Base-by-base conservation (phyloP, 1,140 invertebrate genomes). In the Zaprionus gabonicus region DNA sequence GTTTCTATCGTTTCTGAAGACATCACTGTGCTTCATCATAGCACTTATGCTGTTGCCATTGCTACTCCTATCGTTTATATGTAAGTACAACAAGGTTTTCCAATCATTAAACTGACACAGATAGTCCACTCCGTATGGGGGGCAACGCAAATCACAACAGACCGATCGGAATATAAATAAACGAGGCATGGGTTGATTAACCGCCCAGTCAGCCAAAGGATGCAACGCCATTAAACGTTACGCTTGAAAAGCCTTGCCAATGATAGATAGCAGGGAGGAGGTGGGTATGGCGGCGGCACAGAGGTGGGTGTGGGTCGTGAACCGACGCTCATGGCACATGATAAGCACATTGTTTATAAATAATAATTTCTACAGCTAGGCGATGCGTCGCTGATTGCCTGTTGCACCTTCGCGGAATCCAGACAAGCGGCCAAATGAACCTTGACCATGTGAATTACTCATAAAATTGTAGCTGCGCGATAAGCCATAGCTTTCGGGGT, bases 361-460 rank as follows among this genome's bases (percentile, higher is more conserved):
- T 87, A 84, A 84, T 76, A 80, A 65, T 10, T 55, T 55, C 17
- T 59, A 69, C 46, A 12, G 44, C 27, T 28, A 5, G 6, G 28
- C 53, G 55, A 64, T 58, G 67, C 73, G 34, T 58, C 59, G 68
- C 73, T 58, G 73, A 80, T 80, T 86, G 84, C 81, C 84, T 88
- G 84, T 88, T 80, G 83, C 84, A 86, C 83, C 84, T 86, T 86
- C 64, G 68, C 71, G 75, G 74, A 81, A 90, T 78, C 85, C 78
- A 88, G 84, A 88, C 84, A 72, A 79, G 65, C 85, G 57, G 59
- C 66, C 79, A 60, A 68, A 34, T 76, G 82, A 91, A 86, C 82
- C 73, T 91, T 90, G 79, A 91, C 86, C 86, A 86, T 73, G 63
- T 64, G 82, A 85, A 90, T 90, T 91, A 90, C 86, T 91, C 85